phyloP scores from a whole-genome alignment of 2,888 invertebrate species.

The Bugula neritina region DNA sequence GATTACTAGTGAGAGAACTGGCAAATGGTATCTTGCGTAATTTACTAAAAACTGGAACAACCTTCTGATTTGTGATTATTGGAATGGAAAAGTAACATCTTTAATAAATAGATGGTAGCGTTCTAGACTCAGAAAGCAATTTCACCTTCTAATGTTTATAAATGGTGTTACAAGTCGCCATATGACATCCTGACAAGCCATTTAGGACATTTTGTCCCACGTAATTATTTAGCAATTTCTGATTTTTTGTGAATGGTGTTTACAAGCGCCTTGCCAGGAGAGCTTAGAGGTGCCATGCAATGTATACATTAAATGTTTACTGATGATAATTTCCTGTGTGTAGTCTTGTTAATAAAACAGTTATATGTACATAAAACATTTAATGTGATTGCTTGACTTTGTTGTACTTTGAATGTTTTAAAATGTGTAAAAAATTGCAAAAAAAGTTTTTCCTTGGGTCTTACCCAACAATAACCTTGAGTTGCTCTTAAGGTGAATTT shows the following conservation, averaged over 20 bases:
- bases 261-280: not conserved
- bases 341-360: not conserved
- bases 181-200: not conserved
- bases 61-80: not conserved
- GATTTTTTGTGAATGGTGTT: not conserved
- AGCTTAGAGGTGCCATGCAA: not conserved
- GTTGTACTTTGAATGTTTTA: conserved; percentile 24
- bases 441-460: no score
- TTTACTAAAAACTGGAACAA: not conserved
- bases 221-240: not conserved
- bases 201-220: not conserved
- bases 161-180: not conserved
- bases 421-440: not conserved
- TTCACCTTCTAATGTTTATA: not conserved
- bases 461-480: no score
- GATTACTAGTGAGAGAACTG: no score
- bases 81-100: no score
- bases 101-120: no score
- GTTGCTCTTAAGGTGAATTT: no score
- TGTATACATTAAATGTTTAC: not conserved
- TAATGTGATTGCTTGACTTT: not conserved
- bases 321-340: not conserved
- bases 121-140: no score
- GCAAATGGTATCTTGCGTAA: not conserved
- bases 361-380: not conserved